Conservation (phyloP, 2,113 vertebrate species). For the Oryzias woworae region DNA sequence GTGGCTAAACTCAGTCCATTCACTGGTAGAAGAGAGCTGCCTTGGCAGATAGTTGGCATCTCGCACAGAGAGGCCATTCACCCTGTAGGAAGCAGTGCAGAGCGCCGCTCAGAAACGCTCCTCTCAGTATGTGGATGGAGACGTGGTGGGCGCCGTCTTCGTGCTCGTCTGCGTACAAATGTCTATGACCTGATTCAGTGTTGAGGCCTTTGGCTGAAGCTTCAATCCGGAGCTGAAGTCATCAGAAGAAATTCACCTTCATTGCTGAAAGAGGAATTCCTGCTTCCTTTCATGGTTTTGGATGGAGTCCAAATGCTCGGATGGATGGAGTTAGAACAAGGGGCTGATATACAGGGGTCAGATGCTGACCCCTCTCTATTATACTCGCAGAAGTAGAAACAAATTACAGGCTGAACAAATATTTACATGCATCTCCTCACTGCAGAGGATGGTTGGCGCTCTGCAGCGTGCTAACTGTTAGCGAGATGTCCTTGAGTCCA, state of each 20-base stretch:
- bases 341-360: slow-evolving; percentile 53
- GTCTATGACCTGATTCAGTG: slow-evolving; percentile 36
- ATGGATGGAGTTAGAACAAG: slow-evolving; percentile 41
- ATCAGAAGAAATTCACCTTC: background rate
- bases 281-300: slow-evolving; percentile 52
- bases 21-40: slow-evolving; percentile 79
- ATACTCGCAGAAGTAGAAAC: slow-evolving; percentile 36
- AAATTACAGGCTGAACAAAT: slow-evolving; percentile 50
- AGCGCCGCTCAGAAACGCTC: slow-evolving; percentile 67
- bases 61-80: slow-evolving; percentile 83
- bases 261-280: slow-evolving; percentile 17
- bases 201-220: slow-evolving; percentile 2
- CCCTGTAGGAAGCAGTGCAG: slow-evolving; percentile 79
- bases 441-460: slow-evolving; percentile 26
- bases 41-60: slow-evolving; percentile 86
- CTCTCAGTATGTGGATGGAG: slow-evolving; percentile 67
- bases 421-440: slow-evolving; percentile 38
- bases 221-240: background rate
- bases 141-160: slow-evolving; percentile 56
- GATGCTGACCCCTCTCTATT: slow-evolving; percentile 41
- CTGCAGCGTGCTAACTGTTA: too few species aligned
- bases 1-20: slow-evolving; percentile 79
- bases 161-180: slow-evolving; percentile 47
- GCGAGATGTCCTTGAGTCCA: too few species aligned
- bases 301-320: slow-evolving; percentile 45